Base-by-base conservation (phyloP, 2,888 invertebrate species). In the Ashinkailepas kermadecensis region DNA sequence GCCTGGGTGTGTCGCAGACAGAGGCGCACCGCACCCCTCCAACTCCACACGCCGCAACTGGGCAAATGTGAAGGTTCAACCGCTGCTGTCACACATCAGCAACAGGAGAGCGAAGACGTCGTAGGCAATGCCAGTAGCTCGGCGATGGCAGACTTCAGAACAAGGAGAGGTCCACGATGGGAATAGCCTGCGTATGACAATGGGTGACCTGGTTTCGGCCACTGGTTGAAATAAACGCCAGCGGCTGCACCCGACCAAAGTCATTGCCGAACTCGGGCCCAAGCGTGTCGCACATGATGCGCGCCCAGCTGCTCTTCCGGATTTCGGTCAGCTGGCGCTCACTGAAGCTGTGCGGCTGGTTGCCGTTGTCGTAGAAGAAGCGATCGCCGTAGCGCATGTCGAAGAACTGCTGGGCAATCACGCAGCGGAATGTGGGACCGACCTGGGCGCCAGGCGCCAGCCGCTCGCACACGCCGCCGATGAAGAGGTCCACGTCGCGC, bases 381-480 rank as follows among this genome's bases (percentile, higher is more conserved):
- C 94, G 89, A 86, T 95, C 95, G 0, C 92, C 93, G 74, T 88
- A 87, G 83, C 92, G 91, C 0, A 93, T 91, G 83, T 93, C 90
- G 83, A 91, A 89, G 85, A 96, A 91, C 87, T 96, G 95, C 86
- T 94, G 93, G 83, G 91, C 88, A 25, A 89, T 86, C 80, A 89
- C 87, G 83, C 89, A 89, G 56, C 56, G 74, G 54, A 74, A 54
- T 56, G 70, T 70, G 54, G 74, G 74, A 1, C 74, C 74, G 56
- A 74, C 74, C 56, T 56, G 74, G 11, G 74, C 74, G 9, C 54
- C 74, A 9, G 54, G 7, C 10, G 74, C 54, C 9, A 54, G 54
- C 74, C 74, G 74, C 56, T 74, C 74, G 9, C 18, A 11, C 54
- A 74, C 54, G 39, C 74, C 74, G 56, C 74, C 74, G 74, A 74